Percentiles rank a stretch among this genome's conserved stretches.
Evolutionary conservation across 2,797 vertebrate genomes (phyloP).

Genomic region (Acropternis orthonyx): DNA sequence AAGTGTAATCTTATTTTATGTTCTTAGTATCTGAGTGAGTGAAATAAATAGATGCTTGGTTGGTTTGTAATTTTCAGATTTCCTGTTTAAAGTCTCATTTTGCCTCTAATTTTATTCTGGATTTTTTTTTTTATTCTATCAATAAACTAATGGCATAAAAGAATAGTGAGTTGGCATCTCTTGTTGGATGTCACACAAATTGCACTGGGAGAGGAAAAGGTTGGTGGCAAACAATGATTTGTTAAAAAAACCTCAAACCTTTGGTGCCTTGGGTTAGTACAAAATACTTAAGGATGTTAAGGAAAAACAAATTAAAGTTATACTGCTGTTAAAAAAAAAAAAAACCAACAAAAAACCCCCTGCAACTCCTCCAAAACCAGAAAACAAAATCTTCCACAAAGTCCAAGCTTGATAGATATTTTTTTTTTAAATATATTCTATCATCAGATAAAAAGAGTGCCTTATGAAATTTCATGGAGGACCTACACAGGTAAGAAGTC

Average conservation of each 20-base stretch:
- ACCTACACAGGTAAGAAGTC: background rate
- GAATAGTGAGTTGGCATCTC: background rate
- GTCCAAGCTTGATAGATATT: fast-evolving
- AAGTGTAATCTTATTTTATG: background rate
- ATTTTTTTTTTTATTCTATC: background rate
- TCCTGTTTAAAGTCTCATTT: background rate
- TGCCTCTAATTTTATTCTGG: background rate
- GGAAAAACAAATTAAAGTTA: background rate
- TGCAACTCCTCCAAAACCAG: background rate
- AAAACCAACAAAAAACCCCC: background rate
- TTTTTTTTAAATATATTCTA: background rate
- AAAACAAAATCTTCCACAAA: background rate
- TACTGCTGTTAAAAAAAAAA: background rate
- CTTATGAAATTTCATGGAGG: background rate
- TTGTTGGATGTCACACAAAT: background rate
- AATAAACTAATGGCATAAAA: background rate
- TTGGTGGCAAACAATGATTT: background rate
- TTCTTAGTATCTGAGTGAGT: background rate
- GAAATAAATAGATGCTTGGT: background rate
- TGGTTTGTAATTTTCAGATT: background rate
- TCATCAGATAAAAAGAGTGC: background rate
- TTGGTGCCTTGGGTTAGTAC: background rate
- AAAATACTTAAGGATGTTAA: background rate
- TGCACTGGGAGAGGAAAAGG: background rate
- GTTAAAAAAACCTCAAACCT: background rate